Percentiles rank a stretch among this genome's conserved stretches.
Evolutionary conservation across 2,888 invertebrate species (phyloP).

Genomic region (Hirtodrosophila confusa): DNA sequence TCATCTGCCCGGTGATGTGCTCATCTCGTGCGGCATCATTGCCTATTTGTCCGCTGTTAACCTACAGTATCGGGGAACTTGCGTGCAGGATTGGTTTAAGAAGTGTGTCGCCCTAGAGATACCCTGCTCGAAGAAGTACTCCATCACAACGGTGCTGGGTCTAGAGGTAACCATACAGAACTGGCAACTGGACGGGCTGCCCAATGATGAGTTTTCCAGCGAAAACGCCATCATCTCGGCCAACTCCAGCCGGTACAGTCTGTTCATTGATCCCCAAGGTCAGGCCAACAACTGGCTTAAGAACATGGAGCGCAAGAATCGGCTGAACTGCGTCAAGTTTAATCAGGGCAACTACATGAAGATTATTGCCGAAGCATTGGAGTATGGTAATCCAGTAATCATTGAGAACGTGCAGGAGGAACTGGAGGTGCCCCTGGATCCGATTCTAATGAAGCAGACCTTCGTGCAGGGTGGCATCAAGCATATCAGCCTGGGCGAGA

Average conservation of each 20-base stretch:
- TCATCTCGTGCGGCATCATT: slow-evolving; percentile 94
- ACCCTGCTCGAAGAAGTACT: slow-evolving; percentile 90
- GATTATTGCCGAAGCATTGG: slow-evolving; percentile 88
- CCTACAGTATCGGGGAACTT: slow-evolving; percentile 87
- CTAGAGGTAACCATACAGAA: slow-evolving; percentile 89
- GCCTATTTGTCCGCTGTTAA: slow-evolving; percentile 95
- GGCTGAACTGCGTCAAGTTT: slow-evolving; percentile 82
- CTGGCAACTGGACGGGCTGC: slow-evolving; percentile 94
- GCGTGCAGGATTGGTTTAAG: slow-evolving; percentile 90
- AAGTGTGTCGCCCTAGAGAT: slow-evolving; percentile 88
- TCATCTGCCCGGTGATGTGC: slow-evolving; percentile 94
- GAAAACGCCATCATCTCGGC: slow-evolving; percentile 94
- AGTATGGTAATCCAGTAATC: slow-evolving; percentile 90
- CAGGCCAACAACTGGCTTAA: slow-evolving; percentile 97
- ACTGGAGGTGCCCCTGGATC: slow-evolving; percentile 93
- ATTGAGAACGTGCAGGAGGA: slow-evolving; percentile 94
- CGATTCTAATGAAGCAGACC: slow-evolving; percentile 90
- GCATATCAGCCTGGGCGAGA: slow-evolving; percentile 93
- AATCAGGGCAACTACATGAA: slow-evolving; percentile 84
- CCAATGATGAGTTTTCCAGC: slow-evolving; percentile 92
- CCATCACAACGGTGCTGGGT: slow-evolving; percentile 90
- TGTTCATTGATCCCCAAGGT: slow-evolving; percentile 96
- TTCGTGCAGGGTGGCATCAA: slow-evolving; percentile 91
- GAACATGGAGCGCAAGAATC: slow-evolving; percentile 89
- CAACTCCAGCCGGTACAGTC: slow-evolving; percentile 93